phyloP scores from a whole-genome alignment of 2,113 vertebrate genomes.

The Gnathonemus echidnorhynchus region DNA sequence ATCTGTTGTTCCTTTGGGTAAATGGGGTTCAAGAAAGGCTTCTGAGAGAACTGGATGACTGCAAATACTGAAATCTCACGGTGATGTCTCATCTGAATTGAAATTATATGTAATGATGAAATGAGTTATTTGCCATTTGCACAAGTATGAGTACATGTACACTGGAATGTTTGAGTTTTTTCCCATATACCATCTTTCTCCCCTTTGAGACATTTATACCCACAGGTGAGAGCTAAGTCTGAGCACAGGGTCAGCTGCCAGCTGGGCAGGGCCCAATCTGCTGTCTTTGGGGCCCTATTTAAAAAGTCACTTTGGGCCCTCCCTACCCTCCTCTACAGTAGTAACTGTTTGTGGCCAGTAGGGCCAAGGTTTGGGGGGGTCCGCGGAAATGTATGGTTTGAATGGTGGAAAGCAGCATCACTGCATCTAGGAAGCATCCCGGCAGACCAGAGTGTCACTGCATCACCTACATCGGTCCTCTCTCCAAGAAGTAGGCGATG shows the following conservation, averaged over 20 bases:
- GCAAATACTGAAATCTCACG: background rate
- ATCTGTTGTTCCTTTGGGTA: background rate
- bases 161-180: background rate
- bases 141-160: background rate
- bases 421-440: background rate
- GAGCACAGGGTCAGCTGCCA: background rate
- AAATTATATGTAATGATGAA: background rate
- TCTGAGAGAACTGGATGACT: background rate
- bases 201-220: background rate
- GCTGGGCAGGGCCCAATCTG: background rate
- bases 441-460: background rate
- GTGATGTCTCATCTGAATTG: background rate
- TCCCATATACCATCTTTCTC: background rate
- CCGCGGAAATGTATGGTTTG: background rate
- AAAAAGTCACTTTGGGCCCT: background rate
- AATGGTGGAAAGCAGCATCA: background rate
- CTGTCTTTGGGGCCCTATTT: background rate
- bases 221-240: background rate
- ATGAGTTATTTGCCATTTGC: background rate
- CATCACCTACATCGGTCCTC: background rate
- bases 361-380: background rate
- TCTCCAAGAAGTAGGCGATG: background rate
- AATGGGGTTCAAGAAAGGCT: background rate
- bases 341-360: background rate
- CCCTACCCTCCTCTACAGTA: background rate